Base-by-base conservation (phyloP, 2,797 vertebrate genomes). In the Danio kyathit region DNA sequence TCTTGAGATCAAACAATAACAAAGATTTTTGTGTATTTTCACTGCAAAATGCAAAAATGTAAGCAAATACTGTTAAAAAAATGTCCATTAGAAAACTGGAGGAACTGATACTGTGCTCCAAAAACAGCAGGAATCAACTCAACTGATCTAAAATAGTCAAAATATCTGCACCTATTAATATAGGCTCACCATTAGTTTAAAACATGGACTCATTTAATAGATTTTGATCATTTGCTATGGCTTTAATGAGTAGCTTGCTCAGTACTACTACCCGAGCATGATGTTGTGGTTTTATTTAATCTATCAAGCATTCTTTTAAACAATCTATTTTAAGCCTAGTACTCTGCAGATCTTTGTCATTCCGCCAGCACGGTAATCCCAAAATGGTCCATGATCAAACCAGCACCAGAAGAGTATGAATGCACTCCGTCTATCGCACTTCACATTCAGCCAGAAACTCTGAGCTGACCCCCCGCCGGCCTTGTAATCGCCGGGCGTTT, bases 331-430 rank as follows among this genome's bases (percentile, higher is more conserved):
- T 64, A 60, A 84, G 69, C 71, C 12, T 52, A 59, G 52, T 52
- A 46, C 29, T 70, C 63, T 76, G 67, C 63, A 43, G 82, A 4
- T 4, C 0, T 7, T 49, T 75, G 82, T 82, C 70, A 10, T 48
- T 46, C 51, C 38, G 80, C 86, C 85, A 90, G 80, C 83, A 82
- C 57, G 44, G 49, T 85, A 84, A 91, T 86, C 86, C 85, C 82
- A 49, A 79, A 88, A 67, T 52, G 69, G 70, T 61, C 82, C 73
- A 49, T 0, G 38, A 86, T 89, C 74, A 84, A 89, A 83, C 65
- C 44, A 83, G 66, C 73, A 70, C 13, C 52, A 77, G 79, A 80
- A 73, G 4, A 82, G 82, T 12, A 81, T 13, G 71, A 83, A 85
- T 11, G 66, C 7, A 46, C 49, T 61, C 61, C 56, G 49, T 81